Percentiles rank a stretch among this genome's conserved stretches.
Conservation (phyloP, 2,797 vertebrate genomes). For the Trematomus bernacchii region DNA sequence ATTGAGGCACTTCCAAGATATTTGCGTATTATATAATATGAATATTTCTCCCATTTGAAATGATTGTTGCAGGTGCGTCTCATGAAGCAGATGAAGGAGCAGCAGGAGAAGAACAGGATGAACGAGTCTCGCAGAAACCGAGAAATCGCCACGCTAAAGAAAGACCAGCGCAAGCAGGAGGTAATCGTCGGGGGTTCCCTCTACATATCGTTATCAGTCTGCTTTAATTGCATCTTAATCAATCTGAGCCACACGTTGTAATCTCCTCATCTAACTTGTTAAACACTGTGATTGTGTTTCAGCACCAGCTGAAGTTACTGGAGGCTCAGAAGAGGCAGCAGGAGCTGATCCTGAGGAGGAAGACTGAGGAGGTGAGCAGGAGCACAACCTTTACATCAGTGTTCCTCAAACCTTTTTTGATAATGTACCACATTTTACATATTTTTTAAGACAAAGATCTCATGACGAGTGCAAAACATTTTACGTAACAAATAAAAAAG, state of each 20-base stretch:
- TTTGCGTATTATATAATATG: background rate
- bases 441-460: too few species aligned
- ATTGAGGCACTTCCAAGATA: background rate
- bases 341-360: conserved; percentile 94
- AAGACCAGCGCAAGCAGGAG: conserved; percentile 96
- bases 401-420: too few species aligned
- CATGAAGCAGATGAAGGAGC: conserved; percentile 99
- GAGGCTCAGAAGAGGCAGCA: conserved; percentile 98
- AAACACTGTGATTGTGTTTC: conserved; percentile 20
- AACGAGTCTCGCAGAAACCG: conserved; percentile 93
- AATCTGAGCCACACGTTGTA: accelerated
- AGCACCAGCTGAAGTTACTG: conserved; percentile 95
- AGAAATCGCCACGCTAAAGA: conserved; percentile 96
- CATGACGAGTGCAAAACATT: too few species aligned
- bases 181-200: conserved; percentile 63
- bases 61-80: conserved; percentile 89
- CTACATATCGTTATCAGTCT: background rate
- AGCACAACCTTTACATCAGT: too few species aligned
- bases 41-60: background rate
- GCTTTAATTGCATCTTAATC: background rate
- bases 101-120: conserved; percentile 96
- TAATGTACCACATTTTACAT: too few species aligned
- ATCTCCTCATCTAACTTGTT: background rate
- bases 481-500: too few species aligned
- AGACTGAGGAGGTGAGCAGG: conserved; percentile 94